Conservation (phyloP, 2,797 vertebrate species). For the Gobio occitaniae region DNA sequence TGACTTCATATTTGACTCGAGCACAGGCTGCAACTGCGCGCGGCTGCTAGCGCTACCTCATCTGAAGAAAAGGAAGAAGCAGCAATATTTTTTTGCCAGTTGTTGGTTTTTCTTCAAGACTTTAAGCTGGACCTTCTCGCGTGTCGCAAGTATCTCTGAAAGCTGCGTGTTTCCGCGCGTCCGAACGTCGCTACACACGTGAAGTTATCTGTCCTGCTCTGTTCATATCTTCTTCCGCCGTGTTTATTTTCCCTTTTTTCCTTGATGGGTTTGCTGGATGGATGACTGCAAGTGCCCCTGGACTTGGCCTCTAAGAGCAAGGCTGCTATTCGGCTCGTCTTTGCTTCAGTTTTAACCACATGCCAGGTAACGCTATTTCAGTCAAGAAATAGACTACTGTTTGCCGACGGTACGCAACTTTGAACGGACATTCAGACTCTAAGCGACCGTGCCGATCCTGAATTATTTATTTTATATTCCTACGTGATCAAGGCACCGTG, state of each 20-base stretch:
- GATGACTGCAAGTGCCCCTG: slow-evolving; percentile 96
- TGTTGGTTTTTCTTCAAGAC: slow-evolving; percentile 88
- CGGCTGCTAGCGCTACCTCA: slow-evolving; percentile 76
- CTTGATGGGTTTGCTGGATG: slow-evolving; percentile 96
- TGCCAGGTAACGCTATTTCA: slow-evolving; percentile 73
- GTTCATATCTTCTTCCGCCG: slow-evolving; percentile 60
- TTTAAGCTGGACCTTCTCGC: slow-evolving; percentile 86
- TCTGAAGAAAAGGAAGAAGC: slow-evolving; percentile 75
- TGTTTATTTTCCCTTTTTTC: slow-evolving; percentile 58
- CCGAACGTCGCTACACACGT: slow-evolving; percentile 65
- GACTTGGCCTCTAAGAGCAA: slow-evolving; percentile 97
- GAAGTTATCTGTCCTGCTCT: slow-evolving; percentile 71
- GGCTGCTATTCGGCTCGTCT: slow-evolving; percentile 87
- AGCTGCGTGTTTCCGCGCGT: slow-evolving; percentile 69
- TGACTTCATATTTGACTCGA: slow-evolving; percentile 84
- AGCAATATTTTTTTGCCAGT: slow-evolving; percentile 69
- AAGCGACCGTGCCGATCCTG: slow-evolving; percentile 70
- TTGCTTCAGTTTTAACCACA: slow-evolving; percentile 87
- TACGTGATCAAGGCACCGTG: slow-evolving; percentile 60
- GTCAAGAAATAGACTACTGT: slow-evolving; percentile 71
- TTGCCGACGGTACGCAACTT: slow-evolving; percentile 65
- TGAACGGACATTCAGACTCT: slow-evolving; percentile 82
- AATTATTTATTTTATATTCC: slow-evolving; percentile 63
- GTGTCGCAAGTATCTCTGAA: slow-evolving; percentile 77
- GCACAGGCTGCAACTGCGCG: slow-evolving; percentile 76